phyloP scores from a whole-genome alignment of 2,888 invertebrate species.

The Horisme vitalbata region DNA sequence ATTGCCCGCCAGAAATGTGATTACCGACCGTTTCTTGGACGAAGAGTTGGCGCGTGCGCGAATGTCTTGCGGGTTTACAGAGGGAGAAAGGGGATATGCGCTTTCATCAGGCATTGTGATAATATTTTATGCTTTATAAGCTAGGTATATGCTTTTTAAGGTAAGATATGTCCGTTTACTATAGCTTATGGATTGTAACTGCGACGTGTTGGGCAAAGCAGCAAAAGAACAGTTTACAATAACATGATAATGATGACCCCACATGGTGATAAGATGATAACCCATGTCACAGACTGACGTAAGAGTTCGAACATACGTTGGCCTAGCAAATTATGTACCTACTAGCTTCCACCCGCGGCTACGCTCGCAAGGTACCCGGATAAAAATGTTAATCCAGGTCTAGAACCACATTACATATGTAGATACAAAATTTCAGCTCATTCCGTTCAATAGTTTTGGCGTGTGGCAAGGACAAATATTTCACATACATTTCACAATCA shows the following conservation, averaged over 20 bases:
- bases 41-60: constrained; percentile 84
- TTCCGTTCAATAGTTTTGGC: no score
- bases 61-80: constrained; percentile 76
- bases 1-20: constrained; percentile 66
- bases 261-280: constrained; percentile 58
- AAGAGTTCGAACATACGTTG: constrained; percentile 36
- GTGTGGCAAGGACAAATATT: no score
- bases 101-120: constrained; percentile 83
- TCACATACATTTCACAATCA: no score
- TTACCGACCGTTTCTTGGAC: constrained; percentile 62
- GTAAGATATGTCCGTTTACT: constrained; percentile 31
- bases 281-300: constrained; percentile 62
- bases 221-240: constrained; percentile 46
- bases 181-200: constrained; percentile 43
- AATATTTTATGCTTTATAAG: constrained; percentile 1
- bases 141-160: not conserved
- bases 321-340: constrained; percentile 10
- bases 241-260: constrained; percentile 59
- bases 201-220: constrained; percentile 34
- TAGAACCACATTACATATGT: no score
- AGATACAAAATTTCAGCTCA: no score
- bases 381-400: no score
- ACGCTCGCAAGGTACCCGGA: no score
- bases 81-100: constrained; percentile 78
- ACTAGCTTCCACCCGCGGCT: no score